Percentiles rank a stretch among this genome's conserved stretches.
Evolutionary conservation across 2,113 vertebrate species (phyloP).

Genomic region (Calidris pugnax): DNA sequence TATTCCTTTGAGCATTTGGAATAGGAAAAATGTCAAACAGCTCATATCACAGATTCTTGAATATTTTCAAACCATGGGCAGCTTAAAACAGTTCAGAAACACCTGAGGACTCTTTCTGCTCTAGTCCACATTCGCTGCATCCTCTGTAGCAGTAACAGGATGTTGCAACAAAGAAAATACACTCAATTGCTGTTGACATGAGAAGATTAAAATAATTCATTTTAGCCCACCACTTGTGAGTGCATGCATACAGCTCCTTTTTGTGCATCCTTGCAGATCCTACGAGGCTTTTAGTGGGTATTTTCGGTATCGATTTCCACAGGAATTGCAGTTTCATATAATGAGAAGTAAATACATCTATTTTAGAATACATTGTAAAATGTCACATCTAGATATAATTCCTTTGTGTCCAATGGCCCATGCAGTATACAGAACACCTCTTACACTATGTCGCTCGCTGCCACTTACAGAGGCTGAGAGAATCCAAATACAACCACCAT

Average conservation of each 20-base stretch:
- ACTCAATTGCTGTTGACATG: neutral
- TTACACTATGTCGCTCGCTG: neutral
- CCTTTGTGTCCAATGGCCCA: neutral
- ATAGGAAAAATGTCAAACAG: slow-evolving; percentile 63
- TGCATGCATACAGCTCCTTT: neutral
- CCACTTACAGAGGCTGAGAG: neutral
- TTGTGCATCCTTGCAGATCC: neutral
- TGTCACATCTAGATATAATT: neutral
- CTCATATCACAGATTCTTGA: slow-evolving; percentile 57
- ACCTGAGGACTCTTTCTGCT: slow-evolving; percentile 17
- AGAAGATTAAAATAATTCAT: slow-evolving; percentile 13
- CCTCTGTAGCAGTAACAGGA: neutral
- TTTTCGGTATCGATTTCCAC: slow-evolving; percentile 13
- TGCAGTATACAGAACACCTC: neutral
- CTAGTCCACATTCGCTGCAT: neutral
- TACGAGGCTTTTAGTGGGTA: neutral
- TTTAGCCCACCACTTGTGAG: neutral
- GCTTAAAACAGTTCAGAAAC: slow-evolving; percentile 31
- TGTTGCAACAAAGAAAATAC: neutral
- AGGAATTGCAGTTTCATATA: slow-evolving; percentile 6
- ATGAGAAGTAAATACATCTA: slow-evolving; percentile 31
- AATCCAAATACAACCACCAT: neutral
- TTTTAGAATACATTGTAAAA: neutral
- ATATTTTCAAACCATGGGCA: slow-evolving; percentile 56
- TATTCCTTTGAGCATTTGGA: slow-evolving; percentile 57